Percentiles rank a stretch among this genome's conserved stretches.
phyloP scores from a whole-genome alignment of 2,797 vertebrate species.

The Pangasius larnaudii region DNA sequence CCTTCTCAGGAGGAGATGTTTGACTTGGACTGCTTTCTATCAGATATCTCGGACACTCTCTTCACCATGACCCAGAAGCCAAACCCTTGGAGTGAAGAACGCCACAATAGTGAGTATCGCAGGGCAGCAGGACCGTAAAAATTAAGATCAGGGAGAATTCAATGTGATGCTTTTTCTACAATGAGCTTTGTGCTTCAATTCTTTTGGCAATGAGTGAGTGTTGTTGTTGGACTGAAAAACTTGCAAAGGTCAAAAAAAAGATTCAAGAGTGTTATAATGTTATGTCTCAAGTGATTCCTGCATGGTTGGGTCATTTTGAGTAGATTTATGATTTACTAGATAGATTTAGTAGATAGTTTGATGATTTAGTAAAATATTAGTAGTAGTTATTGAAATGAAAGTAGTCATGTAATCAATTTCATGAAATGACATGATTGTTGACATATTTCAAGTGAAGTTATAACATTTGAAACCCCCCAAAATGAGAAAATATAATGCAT shows the following conservation, averaged over 20 bases:
- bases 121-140: neutral
- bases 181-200: neutral
- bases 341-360: neutral
- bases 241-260: neutral
- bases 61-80: conserved; percentile 95
- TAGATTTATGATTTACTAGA: neutral
- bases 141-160: neutral
- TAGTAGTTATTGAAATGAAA: neutral
- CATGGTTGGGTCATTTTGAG: neutral
- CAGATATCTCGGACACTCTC: conserved; percentile 94
- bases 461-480: neutral
- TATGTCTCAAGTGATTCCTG: neutral
- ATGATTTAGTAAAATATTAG: neutral
- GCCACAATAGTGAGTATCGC: conserved; percentile 80
- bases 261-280: neutral
- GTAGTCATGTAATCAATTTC: neutral
- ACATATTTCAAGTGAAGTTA: neutral
- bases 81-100: conserved; percentile 75
- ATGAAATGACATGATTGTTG: neutral
- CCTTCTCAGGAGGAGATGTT: conserved; percentile 84
- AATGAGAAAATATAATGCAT: neutral
- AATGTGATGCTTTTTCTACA: neutral
- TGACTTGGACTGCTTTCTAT: conserved; percentile 91
- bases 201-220: neutral
- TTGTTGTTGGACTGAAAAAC: neutral